Base-by-base conservation (phyloP, 2,113 vertebrate genomes). In the Antechinus stuartii region DNA sequence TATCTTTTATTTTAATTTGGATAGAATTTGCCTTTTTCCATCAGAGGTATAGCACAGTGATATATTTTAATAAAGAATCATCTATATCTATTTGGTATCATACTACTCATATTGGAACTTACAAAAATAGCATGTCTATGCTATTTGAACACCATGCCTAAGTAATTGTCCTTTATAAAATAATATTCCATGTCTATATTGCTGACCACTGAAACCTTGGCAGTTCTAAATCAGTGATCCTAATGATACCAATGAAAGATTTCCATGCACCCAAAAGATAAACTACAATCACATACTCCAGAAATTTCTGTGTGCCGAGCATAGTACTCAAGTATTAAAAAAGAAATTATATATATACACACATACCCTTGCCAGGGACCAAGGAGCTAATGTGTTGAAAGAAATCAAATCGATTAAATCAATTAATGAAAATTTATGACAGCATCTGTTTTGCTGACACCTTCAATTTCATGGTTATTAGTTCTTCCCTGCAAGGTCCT, bases 371-470 rank as follows among this genome's bases (percentile, higher is more conserved):
- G 30, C 35, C 19, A 42, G 19, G 35, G 35, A 54, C 91, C 55
- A 46, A 54, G n/a, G 91, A 55, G n/a, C 91, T 56, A 55, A 55
- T 91, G n/a, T n/a, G 19, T 27, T 27, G n/a, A 91, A 91, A 56
- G 54, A 42, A 91, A 56, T 42, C 30, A 55, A 91, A 55, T 55
- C 35, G 22, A 91, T 91, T 91, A 55, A 54, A 91, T 54, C 30
- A 91, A 91, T 91, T 91, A 55, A 42, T 91, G 54, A 54, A 91
- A 91, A 91, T 91, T 91, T 91, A 91, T 91, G 91, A 46, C n/a
- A 91, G 90, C 54, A 91, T 50, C 23, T 55, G 91, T 54, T 91
- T 91, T 91, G 90, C 54, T 46, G 91, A 55, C 91, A 91, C 54
- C 91, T 56, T 54, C 30, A n/a, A 91, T 91, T 90, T 91, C 54